phyloP scores from a whole-genome alignment of 2,113 vertebrate species.

The Tonatia bakeri region DNA sequence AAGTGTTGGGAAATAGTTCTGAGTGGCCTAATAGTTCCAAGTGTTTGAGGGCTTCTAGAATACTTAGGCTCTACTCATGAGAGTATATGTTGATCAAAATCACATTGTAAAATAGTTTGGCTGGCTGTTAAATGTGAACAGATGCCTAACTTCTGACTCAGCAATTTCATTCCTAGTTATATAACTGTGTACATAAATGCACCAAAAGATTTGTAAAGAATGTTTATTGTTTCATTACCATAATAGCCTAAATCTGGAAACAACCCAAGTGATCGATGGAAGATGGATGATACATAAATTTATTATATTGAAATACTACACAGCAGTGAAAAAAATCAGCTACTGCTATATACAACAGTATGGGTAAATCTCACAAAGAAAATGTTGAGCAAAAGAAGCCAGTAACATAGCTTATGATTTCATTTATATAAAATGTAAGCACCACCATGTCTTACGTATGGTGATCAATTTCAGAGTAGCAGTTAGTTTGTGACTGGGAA shows the following conservation, averaged over 20 bases:
- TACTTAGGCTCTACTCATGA: neutral
- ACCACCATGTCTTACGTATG: neutral
- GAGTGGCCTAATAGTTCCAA: neutral
- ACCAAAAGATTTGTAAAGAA: neutral
- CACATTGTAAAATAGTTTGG: neutral
- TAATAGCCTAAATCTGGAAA: neutral
- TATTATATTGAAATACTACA: neutral
- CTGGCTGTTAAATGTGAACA: neutral
- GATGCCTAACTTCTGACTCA: neutral
- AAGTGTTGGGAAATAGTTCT: neutral
- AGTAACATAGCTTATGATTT: neutral
- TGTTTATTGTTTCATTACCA: neutral
- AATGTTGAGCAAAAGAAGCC: neutral
- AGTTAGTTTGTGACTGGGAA: neutral
- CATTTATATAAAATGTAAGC: neutral
- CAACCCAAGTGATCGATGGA: neutral
- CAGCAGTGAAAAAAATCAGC: neutral
- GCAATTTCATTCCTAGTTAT: neutral
- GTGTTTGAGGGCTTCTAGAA: neutral
- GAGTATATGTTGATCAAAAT: neutral
- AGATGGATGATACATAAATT: neutral
- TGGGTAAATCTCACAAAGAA: neutral
- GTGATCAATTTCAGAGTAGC: neutral
- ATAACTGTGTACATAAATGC: neutral
- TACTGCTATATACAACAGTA: neutral